Conservation (phyloP, 1,140 invertebrate genomes). For the Tetraneura akinire region DNA sequence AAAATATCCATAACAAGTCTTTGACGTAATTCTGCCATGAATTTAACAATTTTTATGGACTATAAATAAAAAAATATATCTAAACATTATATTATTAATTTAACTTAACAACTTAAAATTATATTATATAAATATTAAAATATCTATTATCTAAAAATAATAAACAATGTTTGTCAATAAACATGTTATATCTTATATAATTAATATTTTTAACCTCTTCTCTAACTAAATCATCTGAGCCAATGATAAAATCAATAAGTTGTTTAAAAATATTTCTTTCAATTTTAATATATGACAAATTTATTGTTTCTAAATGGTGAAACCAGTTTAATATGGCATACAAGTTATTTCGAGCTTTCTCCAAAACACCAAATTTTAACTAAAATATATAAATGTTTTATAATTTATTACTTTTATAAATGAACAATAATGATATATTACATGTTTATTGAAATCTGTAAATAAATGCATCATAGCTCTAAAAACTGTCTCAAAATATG, state of each 20-base stretch:
- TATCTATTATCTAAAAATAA: background rate
- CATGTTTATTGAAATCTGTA: conserved; percentile 5
- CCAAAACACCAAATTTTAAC: conserved; percentile 27
- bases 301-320: background rate
- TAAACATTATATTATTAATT: background rate
- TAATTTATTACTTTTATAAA: background rate
- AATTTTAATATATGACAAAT: background rate
- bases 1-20: background rate
- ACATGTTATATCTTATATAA: background rate
- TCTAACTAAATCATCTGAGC: conserved; percentile 17
- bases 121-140: background rate
- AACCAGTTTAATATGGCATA: conserved; percentile 11
- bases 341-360: conserved; percentile 20
- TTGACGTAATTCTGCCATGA: background rate
- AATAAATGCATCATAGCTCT: conserved; percentile 33
- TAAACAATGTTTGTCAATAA: too few species aligned
- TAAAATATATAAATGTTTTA: background rate
- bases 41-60: background rate
- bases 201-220: conserved; percentile 5
- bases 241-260: conserved; percentile 6
- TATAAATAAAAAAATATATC: conserved; percentile 14
- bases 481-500: conserved; percentile 13
- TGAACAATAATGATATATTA: background rate
- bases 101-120: background rate
- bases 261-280: background rate